Evolutionary conservation across 2,113 vertebrate species (phyloP).

Genomic region (Bubo blakistoni): DNA sequence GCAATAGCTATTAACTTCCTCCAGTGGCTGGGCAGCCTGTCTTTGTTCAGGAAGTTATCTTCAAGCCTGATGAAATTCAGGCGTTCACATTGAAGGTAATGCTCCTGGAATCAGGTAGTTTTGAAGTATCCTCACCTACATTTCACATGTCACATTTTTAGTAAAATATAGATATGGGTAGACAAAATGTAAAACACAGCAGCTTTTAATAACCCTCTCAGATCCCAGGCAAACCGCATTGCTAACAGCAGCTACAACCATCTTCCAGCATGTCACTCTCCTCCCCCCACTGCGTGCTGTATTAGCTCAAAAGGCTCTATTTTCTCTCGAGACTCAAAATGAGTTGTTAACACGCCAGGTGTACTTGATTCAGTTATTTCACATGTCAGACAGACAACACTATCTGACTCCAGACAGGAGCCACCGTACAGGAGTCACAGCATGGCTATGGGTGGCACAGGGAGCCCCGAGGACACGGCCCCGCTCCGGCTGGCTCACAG

Average conservation of each 20-base stretch:
- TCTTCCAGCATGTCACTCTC: neutral
- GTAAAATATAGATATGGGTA: neutral
- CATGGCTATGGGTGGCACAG: fast-evolving
- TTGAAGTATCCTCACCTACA: neutral
- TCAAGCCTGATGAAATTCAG: neutral
- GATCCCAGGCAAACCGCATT: neutral
- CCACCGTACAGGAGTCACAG: neutral
- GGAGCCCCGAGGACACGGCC: fast-evolving
- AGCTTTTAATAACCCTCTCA: neutral
- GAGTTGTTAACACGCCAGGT: neutral
- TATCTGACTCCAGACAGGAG: neutral
- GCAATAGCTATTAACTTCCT: neutral
- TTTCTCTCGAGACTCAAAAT: neutral
- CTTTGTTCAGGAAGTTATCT: neutral
- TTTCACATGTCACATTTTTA: neutral
- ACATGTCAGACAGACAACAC: neutral
- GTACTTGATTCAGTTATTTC: neutral
- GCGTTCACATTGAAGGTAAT: neutral
- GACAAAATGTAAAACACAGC: neutral
- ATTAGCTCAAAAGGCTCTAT: neutral
- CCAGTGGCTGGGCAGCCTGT: neutral
- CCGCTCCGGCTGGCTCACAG: fast-evolving
- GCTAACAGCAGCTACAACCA: neutral
- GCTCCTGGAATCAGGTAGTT: neutral
- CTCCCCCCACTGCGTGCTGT: fast-evolving